Percentiles rank a stretch among this genome's conserved stretches.
Evolutionary conservation across 1,140 invertebrate species (phyloP).

Genomic region (Drosophila simulans): DNA sequence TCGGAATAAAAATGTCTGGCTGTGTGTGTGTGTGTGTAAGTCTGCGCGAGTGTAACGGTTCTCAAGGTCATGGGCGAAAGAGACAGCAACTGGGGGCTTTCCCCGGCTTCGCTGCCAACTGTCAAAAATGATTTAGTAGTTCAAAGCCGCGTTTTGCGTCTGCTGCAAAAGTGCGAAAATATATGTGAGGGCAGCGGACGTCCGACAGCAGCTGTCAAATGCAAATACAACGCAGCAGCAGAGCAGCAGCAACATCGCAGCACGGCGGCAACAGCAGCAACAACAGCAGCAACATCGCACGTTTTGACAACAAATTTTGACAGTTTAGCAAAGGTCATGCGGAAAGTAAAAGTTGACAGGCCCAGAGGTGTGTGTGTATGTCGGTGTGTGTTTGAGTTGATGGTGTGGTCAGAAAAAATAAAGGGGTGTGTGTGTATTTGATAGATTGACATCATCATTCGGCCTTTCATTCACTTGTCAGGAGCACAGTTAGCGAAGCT

Average conservation of each 20-base stretch:
- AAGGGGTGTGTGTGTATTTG: slow-evolving; percentile 28
- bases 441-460: slow-evolving; percentile 71
- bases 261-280: slow-evolving; percentile 15
- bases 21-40: slow-evolving; percentile 23
- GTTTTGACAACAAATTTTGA: slow-evolving; percentile 68
- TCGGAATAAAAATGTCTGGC: slow-evolving; percentile 46
- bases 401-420: slow-evolving; percentile 11
- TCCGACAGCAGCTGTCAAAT: slow-evolving; percentile 67
- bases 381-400: not conserved
- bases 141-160: slow-evolving; percentile 80
- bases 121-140: slow-evolving; percentile 83
- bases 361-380: slow-evolving; percentile 13
- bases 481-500: slow-evolving; percentile 49
- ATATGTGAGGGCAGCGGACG: slow-evolving; percentile 39
- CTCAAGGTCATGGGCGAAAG: slow-evolving; percentile 68
- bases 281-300: slow-evolving; percentile 17
- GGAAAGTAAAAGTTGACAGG: slow-evolving; percentile 72
- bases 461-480: slow-evolving; percentile 68
- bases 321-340: slow-evolving; percentile 73
- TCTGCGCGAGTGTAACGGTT: slow-evolving; percentile 58
- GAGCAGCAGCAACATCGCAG: slow-evolving; percentile 21
- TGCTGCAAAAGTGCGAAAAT: slow-evolving; percentile 62
- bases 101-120: slow-evolving; percentile 76
- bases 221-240: slow-evolving; percentile 30
- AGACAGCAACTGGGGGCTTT: slow-evolving; percentile 68